Evolutionary conservation across 2,888 invertebrate genomes (phyloP).

Genomic region (Acleris laterana): DNA sequence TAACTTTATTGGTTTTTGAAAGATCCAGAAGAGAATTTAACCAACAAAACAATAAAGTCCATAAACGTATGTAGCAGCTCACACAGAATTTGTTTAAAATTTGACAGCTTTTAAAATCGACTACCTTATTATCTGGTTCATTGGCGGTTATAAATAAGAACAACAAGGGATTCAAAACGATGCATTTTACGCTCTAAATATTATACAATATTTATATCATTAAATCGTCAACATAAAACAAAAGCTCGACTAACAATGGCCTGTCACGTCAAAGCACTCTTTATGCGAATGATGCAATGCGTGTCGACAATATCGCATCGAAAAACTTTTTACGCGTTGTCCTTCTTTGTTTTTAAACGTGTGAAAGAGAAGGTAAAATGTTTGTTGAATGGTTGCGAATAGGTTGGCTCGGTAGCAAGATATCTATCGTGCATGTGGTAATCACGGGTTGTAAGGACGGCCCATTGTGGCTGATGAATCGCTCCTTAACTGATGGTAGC

Average conservation of each 20-base stretch:
- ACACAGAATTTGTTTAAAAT: too few relatives aligned
- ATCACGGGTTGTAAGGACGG: conserved; percentile 41
- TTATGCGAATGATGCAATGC: conserved; percentile 3
- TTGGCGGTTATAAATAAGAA: background rate
- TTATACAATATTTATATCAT: background rate
- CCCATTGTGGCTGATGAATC: conserved; percentile 22
- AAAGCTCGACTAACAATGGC: conserved; percentile 13
- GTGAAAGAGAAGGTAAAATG: conserved; percentile 1
- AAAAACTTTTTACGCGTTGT: background rate
- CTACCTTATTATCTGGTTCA: too few relatives aligned
- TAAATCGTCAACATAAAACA: conserved; percentile 4
- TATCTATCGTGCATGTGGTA: conserved; percentile 44
- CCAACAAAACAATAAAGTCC: too few relatives aligned
- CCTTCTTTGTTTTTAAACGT: conserved; percentile 4
- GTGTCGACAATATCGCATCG: conserved; percentile 1
- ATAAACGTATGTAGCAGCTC: too few relatives aligned
- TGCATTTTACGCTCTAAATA: background rate
- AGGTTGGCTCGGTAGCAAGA: conserved; percentile 38
- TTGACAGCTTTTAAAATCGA: too few relatives aligned
- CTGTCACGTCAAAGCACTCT: conserved; percentile 9
- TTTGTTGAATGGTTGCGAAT: conserved; percentile 5
- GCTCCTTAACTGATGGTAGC: conserved; percentile 16
- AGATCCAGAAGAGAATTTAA: too few relatives aligned
- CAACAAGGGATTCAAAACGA: background rate
- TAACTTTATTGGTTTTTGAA: too few relatives aligned